phyloP scores from a whole-genome alignment of 2,113 vertebrate species.

The Naja naja region DNA sequence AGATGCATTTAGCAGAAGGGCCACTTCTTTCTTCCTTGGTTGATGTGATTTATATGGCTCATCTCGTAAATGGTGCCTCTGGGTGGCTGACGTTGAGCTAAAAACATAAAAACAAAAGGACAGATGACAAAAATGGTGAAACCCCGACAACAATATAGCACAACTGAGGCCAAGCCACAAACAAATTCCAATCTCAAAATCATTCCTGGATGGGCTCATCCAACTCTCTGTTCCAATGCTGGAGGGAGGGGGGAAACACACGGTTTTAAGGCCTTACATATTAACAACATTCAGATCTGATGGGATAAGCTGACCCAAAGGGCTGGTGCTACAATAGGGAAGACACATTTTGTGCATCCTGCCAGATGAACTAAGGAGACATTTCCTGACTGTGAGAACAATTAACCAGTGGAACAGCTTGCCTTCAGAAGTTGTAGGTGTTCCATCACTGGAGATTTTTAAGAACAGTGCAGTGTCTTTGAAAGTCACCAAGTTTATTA shows the following conservation, averaged over 20 bases:
- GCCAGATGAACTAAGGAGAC: neutral
- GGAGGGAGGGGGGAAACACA: neutral
- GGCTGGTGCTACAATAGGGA: neutral
- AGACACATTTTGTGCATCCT: neutral
- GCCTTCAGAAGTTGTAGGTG: no score
- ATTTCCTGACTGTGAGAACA: no score
- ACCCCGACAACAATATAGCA: neutral
- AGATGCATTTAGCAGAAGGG: neutral
- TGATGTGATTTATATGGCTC: neutral
- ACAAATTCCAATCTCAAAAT: neutral
- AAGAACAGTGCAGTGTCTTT: neutral
- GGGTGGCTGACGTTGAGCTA: neutral
- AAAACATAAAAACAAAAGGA: neutral
- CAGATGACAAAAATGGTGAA: neutral
- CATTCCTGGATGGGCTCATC: neutral
- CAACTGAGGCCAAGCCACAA: neutral
- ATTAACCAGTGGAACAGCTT: no score
- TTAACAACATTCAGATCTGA: neutral
- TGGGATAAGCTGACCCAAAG: neutral
- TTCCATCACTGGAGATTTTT: no score
- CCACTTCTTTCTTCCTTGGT: neutral
- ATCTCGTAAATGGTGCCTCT: neutral
- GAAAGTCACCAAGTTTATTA: neutral
- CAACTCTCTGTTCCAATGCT: neutral
- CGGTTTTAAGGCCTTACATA: neutral